Evolutionary conservation across 2,797 vertebrate species (phyloP).

Genomic region (Pipistrellus pygmaeus): DNA sequence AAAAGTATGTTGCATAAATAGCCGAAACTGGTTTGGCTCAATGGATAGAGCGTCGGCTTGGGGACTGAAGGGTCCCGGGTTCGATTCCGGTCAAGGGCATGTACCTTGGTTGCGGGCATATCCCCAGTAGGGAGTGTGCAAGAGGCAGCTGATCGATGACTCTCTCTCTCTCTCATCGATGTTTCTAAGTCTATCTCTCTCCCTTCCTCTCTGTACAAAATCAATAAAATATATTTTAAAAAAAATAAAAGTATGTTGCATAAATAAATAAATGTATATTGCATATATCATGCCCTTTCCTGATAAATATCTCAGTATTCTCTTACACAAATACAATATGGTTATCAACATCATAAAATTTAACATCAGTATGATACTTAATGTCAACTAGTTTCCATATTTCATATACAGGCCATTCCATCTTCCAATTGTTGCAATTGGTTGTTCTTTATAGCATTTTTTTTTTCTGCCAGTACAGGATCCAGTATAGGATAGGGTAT

Average conservation of each 20-base stretch:
- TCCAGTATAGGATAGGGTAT: not conserved
- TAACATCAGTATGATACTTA: not conserved
- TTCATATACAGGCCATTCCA: not conserved
- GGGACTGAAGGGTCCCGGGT: too few species aligned
- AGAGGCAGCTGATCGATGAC: too few species aligned
- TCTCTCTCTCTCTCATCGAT: too few species aligned
- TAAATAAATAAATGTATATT: conserved; percentile 4
- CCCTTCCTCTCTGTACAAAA: too few species aligned
- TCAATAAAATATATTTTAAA: too few species aligned
- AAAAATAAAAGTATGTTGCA: conserved; percentile 35
- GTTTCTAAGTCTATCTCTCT: too few species aligned
- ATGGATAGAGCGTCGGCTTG: too few species aligned
- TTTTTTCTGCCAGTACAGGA: conserved; percentile 44
- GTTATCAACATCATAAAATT: not conserved
- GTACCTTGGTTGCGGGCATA: too few species aligned
- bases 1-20: conserved; percentile 11
- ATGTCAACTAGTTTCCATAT: conserved; percentile 18
- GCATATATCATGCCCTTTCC: not conserved
- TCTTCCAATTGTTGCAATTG: not conserved
- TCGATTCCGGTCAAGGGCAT: too few species aligned
- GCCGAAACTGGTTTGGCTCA: too few species aligned
- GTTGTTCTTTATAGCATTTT: not conserved
- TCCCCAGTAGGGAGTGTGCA: too few species aligned
- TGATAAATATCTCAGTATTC: conserved; percentile 41
- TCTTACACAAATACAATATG: not conserved